Base-by-base conservation (phyloP, 2,113 vertebrate genomes). In the Hyperoodon ampullatus region DNA sequence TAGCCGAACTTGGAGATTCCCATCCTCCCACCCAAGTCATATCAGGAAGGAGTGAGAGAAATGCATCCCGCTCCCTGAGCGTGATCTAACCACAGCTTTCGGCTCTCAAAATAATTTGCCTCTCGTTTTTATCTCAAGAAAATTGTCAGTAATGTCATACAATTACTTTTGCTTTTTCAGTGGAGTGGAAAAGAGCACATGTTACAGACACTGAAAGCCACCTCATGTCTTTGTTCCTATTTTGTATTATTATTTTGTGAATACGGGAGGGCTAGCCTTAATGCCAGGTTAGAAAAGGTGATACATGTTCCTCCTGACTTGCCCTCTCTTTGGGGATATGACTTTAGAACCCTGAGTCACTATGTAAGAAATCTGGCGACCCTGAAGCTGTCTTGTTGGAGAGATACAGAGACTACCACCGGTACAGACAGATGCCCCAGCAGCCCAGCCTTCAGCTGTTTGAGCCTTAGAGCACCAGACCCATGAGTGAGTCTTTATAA, bases 51-150 rank as follows among this genome's bases (percentile, higher is more conserved):
- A 91, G 35, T 16, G 18, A 61, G 16, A 90, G 66, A 74, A 92
- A 94, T 6, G 33, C 6, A 14, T 39, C 15, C 21, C 19, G 60
- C 16, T 66, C 4, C 6, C 24, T 44, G 8, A 53, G 39, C 8
- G 16, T 71, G 75, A 50, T 55, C 6, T 55, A 68, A 89, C 82
- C 83, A 81, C 61, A 88, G 65, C 24, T 47, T 77, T 87, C 39
- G 47, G 28, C 18, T 95, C 93, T 84, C 85, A 92, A 74, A 97
- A 91, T 81, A 93, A 91, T 50, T 90, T 26, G 28, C 33, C 35
- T 85, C 23, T 82, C 13, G 47, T n/a, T 83, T 94, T 95, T 80
- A 74, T 84, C 86, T 90, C 77, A 28, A 35, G 50, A 90, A 83
- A 30, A 65, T 65, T 88, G 44, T 91, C 71, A 74, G 35, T 92